Percentiles rank a stretch among this genome's conserved stretches.
phyloP scores from a whole-genome alignment of 2,888 invertebrate genomes.

The Melieria picta region DNA sequence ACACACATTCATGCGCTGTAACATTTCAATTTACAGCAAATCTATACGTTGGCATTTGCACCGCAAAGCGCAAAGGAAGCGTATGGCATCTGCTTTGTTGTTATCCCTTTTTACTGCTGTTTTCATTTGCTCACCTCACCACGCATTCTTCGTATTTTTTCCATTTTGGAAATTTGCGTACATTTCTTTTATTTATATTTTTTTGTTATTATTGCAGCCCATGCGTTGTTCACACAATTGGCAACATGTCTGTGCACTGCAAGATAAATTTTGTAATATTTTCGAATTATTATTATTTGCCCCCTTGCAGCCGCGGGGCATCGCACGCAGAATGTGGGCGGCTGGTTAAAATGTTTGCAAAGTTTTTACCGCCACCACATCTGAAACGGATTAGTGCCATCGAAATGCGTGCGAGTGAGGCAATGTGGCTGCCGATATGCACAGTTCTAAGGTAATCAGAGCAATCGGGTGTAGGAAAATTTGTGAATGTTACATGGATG shows the following conservation, averaged over 20 bases:
- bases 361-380: too few relatives aligned
- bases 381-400: too few relatives aligned
- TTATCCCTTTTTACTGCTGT: not conserved
- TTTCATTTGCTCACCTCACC: too few relatives aligned
- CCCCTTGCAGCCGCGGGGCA: too few relatives aligned
- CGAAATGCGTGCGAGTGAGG: too few relatives aligned
- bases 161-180: not conserved
- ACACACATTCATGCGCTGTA: not conserved
- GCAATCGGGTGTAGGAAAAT: too few relatives aligned
- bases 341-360: too few relatives aligned
- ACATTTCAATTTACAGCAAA: not conserved
- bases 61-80: not conserved
- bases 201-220: not conserved
- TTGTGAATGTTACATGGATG: too few relatives aligned
- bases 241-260: slow-evolving; percentile 9
- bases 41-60: not conserved
- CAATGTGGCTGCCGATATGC: too few relatives aligned
- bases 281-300: not conserved
- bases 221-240: not conserved
- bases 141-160: not conserved
- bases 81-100: too few relatives aligned
- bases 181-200: not conserved
- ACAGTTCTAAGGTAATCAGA: too few relatives aligned
- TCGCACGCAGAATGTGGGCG: too few relatives aligned
- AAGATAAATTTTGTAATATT: slow-evolving; percentile 25